Percentiles rank a stretch among this genome's conserved stretches.
phyloP scores from a whole-genome alignment of 2,113 vertebrate genomes.

The Periophthalmodon schlosseri region DNA sequence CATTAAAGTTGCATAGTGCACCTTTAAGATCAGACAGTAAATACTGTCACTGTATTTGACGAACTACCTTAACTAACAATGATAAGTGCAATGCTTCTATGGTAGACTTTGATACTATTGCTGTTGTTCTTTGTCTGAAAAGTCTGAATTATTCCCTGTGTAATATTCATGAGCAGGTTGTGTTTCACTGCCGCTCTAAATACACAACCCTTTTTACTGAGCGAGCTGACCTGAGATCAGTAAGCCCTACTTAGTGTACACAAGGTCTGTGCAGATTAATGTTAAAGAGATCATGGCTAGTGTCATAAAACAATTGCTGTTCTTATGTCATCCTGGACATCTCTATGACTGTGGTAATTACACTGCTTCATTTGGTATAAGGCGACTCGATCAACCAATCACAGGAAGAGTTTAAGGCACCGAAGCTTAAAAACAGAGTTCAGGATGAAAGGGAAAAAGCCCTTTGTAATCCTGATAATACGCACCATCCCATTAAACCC shows the following conservation, averaged over 20 bases:
- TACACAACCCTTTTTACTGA: neutral
- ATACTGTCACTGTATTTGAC: neutral
- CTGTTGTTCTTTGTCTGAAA: neutral
- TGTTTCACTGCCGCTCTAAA: neutral
- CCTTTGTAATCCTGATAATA: slow-evolving; percentile 73
- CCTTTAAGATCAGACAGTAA: neutral
- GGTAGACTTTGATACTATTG: neutral
- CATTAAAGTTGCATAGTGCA: neutral
- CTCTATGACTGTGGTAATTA: slow-evolving; percentile 37
- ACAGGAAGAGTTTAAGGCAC: slow-evolving; percentile 43
- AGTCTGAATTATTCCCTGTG: neutral
- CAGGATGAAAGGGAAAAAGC: slow-evolving; percentile 54
- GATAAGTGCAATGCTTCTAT: neutral
- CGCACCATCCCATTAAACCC: slow-evolving; percentile 68
- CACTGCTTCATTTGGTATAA: slow-evolving; percentile 31
- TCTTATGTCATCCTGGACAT: slow-evolving; percentile 12
- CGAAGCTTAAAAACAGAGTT: slow-evolving; percentile 61
- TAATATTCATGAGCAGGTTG: slow-evolving; percentile 5
- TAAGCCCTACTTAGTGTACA: neutral
- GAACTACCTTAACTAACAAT: neutral
- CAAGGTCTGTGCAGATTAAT: neutral
- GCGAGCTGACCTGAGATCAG: neutral
- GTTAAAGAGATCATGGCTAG: slow-evolving; percentile 1
- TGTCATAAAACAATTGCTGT: slow-evolving; percentile 25
- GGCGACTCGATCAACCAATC: slow-evolving; percentile 46